phyloP scores from a whole-genome alignment of 1,140 invertebrate genomes.

The Oryzaephilus surinamensis region DNA sequence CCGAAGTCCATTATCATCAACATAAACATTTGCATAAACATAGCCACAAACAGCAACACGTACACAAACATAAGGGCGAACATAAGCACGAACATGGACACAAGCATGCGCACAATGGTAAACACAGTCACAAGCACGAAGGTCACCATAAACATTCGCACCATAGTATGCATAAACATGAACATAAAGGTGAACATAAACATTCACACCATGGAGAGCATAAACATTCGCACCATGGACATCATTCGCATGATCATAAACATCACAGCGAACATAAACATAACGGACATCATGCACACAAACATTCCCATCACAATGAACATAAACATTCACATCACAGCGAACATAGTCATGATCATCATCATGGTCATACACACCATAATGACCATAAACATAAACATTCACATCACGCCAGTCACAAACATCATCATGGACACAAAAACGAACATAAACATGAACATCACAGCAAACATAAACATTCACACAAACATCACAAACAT shows the following conservation, averaged over 20 bases:
- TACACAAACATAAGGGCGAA: slow-evolving; percentile 16
- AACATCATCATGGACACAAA: slow-evolving; percentile 14
- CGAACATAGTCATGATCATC: slow-evolving; percentile 10
- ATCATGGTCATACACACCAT: slow-evolving; percentile 13
- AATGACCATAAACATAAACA: slow-evolving; percentile 13
- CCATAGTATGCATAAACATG: slow-evolving; percentile 17
- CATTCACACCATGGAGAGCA: slow-evolving; percentile 19
- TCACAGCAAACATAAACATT: no score
- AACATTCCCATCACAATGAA: slow-evolving; percentile 12
- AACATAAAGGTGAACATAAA: slow-evolving; percentile 17
- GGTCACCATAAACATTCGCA: slow-evolving; percentile 20
- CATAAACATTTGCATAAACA: slow-evolving; percentile 23
- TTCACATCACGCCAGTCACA: slow-evolving; percentile 14
- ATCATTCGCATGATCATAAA: slow-evolving; percentile 20
- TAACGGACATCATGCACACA: slow-evolving; percentile 16
- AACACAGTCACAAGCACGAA: slow-evolving; percentile 22
- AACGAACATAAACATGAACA: slow-evolving; percentile 12
- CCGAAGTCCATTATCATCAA: slow-evolving; percentile 21
- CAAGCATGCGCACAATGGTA: slow-evolving; percentile 15
- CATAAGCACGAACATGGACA: slow-evolving; percentile 19
- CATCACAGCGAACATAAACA: slow-evolving; percentile 18
- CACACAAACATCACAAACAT: no score
- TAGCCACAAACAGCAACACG: slow-evolving; percentile 20
- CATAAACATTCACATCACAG: slow-evolving; percentile 15
- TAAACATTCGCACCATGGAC: slow-evolving; percentile 20